A percentile compares a stretch with the other conserved stretches of the same genome.
phyloP scores from a whole-genome alignment of 2,888 invertebrate species.

The Cordilura impudica region DNA sequence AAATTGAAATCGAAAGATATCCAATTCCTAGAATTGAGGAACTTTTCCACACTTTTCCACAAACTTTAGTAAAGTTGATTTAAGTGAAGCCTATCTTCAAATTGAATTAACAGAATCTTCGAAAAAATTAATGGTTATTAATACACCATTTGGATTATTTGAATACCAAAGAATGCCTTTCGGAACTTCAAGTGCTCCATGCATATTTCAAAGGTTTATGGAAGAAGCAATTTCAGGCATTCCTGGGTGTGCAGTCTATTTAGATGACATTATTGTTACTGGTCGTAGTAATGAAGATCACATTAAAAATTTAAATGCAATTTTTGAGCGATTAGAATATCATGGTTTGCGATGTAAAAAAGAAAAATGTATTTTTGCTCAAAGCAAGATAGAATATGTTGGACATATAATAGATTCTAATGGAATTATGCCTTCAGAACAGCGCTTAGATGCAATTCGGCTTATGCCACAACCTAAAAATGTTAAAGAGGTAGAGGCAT shows the following conservation, averaged over 20 bases:
- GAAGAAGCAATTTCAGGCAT: constrained; percentile 39
- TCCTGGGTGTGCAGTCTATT: constrained; percentile 21
- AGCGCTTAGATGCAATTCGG: too few species aligned
- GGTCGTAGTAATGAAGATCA: constrained; percentile 7
- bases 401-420: too few species aligned
- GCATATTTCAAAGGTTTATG: constrained; percentile 52
- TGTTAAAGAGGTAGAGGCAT: too few species aligned
- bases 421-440: too few species aligned
- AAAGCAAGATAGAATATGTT: constrained; percentile 43
- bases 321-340: constrained; percentile 33
- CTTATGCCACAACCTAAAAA: too few species aligned
- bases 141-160: constrained; percentile 38
- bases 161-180: too few species aligned
- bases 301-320: constrained; percentile 37
- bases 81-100: too few species aligned
- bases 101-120: too few species aligned
- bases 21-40: too few species aligned
- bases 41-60: too few species aligned
- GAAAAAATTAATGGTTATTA: constrained; percentile 16
- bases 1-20: not conserved
- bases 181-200: constrained; percentile 40
- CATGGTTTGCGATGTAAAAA: constrained; percentile 28
- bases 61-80: too few species aligned
- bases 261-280: constrained; percentile 45
- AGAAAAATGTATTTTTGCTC: constrained; percentile 40